Conservation (phyloP, 2,113 vertebrate species). For the Syngnathoides biaculeatus region DNA sequence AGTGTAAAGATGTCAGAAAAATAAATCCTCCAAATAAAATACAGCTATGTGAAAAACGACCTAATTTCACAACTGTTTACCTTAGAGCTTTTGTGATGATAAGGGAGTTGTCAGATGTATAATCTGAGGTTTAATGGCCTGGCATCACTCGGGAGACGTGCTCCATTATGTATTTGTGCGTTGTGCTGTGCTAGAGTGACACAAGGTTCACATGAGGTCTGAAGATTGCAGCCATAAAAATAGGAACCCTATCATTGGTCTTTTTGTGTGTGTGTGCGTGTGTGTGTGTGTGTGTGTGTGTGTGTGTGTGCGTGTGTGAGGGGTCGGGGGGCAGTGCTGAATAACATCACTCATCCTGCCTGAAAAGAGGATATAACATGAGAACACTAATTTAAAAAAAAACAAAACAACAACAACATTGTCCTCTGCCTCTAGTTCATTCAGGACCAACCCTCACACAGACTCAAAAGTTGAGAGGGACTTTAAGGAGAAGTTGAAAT, state of each 20-base stretch:
- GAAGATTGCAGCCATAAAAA: constrained; percentile 10
- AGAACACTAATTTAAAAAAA: too few relatives aligned
- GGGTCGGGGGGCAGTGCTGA: not conserved
- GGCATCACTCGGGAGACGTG: not conserved
- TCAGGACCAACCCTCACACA: too few relatives aligned
- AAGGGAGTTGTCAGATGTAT: not conserved
- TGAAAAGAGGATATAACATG: constrained; percentile 9
- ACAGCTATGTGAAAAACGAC: too few relatives aligned
- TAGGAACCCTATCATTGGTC: constrained; percentile 8
- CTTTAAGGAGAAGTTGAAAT: constrained; percentile 49
- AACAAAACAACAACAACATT: constrained; percentile 45
- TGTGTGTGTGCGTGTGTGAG: too few relatives aligned
- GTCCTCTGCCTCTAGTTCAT: constrained; percentile 10
- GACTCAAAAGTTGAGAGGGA: constrained; percentile 27
- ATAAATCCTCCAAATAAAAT: too few relatives aligned
- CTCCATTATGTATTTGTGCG: constrained; percentile 19
- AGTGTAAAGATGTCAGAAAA: too few relatives aligned
- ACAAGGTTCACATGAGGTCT: constrained; percentile 16
- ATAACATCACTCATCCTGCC: constrained; percentile 5
- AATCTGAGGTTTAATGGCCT: not conserved
- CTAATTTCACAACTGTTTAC: too few relatives aligned
- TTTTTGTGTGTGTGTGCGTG: too few relatives aligned
- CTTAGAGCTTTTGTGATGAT: not conserved
- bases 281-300: too few relatives aligned
- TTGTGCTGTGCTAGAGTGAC: not conserved